Percentiles rank a stretch among this genome's conserved stretches.
Conservation (phyloP, 1,140 invertebrate genomes). For the Aphelenchoides fujianensis region DNA sequence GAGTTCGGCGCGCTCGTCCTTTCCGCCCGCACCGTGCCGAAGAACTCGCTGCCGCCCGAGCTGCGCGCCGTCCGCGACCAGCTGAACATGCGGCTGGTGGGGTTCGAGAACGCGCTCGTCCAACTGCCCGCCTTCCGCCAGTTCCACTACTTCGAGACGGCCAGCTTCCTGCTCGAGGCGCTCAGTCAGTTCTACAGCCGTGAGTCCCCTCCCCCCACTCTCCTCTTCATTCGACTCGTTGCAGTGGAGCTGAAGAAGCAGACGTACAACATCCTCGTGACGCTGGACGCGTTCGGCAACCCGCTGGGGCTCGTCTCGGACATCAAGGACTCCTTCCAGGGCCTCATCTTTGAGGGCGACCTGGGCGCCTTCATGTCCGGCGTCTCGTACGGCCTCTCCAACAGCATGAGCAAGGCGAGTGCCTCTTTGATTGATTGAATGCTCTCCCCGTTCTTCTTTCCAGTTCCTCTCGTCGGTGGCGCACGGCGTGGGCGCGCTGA, state of each 20-base stretch:
- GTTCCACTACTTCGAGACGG: constrained; percentile 62
- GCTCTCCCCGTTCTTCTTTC: no score
- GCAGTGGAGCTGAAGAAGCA: constrained; percentile 84
- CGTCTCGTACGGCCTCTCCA: no score
- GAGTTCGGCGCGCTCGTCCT: constrained; percentile 50
- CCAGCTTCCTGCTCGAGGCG: constrained; percentile 53
- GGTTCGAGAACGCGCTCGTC: constrained; percentile 92
- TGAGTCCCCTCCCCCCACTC: constrained; percentile 38
- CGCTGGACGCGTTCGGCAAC: no score
- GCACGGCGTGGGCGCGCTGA: no score
- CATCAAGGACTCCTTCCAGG: no score
- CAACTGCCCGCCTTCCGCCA: constrained; percentile 68
- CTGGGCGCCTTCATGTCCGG: no score
- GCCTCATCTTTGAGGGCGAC: no score
- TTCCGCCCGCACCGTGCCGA: constrained; percentile 64
- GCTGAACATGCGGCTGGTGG: constrained; percentile 80
- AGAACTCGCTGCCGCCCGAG: constrained; percentile 74
- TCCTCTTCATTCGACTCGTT: constrained; percentile 20
- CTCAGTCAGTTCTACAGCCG: constrained; percentile 59
- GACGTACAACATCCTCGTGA: no score
- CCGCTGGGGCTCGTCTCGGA: no score
- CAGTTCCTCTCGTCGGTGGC: no score
- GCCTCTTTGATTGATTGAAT: no score
- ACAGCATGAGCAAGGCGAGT: no score
- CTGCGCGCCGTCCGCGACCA: constrained; percentile 78